A percentile compares a stretch with the other conserved stretches of the same genome.
These are phyloP conservation scores for Gambusia affinis DNA, from an alignment of 2,113 vertebrate genomes.

Conservation along the genomic window DNA sequence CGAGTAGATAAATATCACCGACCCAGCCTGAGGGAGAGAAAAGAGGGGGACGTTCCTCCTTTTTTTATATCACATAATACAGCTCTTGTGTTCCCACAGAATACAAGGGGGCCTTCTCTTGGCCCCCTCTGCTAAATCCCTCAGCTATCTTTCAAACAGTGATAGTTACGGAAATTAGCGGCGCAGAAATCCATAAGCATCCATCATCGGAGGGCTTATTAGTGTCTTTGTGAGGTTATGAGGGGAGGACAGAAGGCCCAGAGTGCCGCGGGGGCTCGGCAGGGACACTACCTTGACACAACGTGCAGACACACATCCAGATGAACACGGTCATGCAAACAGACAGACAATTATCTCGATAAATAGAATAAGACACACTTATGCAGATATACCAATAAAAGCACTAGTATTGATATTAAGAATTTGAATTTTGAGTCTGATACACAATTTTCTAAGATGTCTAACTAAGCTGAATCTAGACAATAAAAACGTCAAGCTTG, in stretches of 20 bases:
- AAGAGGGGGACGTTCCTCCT: constrained; percentile 69
- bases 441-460: background rate
- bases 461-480: too few relatives aligned
- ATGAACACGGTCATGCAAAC: constrained; percentile 42
- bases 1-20: constrained; percentile 75
- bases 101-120: constrained; percentile 81
- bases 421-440: background rate
- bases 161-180: constrained; percentile 99
- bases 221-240: constrained; percentile 86
- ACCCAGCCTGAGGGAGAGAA: constrained; percentile 67
- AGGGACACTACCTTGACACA: constrained; percentile 49
- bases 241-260: constrained; percentile 76
- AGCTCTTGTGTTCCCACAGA: constrained; percentile 86
- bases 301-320: constrained; percentile 44
- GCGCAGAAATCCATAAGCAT: constrained; percentile 93
- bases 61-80: constrained; percentile 89
- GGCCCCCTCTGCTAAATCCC: constrained; percentile 85
- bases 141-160: constrained; percentile 95
- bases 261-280: constrained; percentile 60
- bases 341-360: constrained; percentile 19
- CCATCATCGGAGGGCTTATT: constrained; percentile 95
- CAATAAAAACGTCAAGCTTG: background rate
- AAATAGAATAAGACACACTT: constrained; percentile 1
- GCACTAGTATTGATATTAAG: background rate
- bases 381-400: background rate